These are phyloP conservation scores for Metaphire vulgaris DNA, from an alignment of 1,140 invertebrate species.

Conservation along the genomic window DNA sequence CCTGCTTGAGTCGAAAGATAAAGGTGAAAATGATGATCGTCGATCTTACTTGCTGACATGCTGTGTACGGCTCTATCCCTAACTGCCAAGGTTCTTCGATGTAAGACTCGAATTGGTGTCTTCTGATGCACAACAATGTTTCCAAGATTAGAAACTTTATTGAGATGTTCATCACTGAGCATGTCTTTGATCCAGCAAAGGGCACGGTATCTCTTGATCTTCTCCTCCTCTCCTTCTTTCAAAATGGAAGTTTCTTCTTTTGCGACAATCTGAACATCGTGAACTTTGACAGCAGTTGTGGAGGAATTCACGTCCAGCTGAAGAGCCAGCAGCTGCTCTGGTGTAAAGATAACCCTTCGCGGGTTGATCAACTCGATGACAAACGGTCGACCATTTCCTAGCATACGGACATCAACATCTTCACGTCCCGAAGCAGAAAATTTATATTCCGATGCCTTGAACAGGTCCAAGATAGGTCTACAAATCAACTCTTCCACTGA, in stretches of 20 bases:
- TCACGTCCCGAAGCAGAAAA: conserved; percentile 85
- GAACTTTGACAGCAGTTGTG: conserved; percentile 1
- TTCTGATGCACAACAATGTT: conserved; percentile 24
- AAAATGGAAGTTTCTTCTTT: conserved; percentile 29
- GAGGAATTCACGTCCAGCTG: conserved; percentile 22
- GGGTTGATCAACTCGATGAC: conserved; percentile 30
- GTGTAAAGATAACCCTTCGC: conserved; percentile 12
- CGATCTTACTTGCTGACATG: conserved; percentile 16
- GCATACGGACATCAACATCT: conserved; percentile 78
- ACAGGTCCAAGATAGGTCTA: conserved; percentile 54
- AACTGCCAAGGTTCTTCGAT: conserved; percentile 15
- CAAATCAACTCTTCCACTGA: conserved; percentile 88
- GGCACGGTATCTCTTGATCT: conserved; percentile 29
- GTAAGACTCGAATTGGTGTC: conserved; percentile 25
- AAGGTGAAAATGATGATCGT: conserved; percentile 46
- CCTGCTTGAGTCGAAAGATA: conserved; percentile 79
- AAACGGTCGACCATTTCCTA: conserved; percentile 63
- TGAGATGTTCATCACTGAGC: conserved; percentile 13
- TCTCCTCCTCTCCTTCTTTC: conserved; percentile 32
- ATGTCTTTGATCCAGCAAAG: conserved; percentile 21
- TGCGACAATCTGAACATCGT: conserved; percentile 22
- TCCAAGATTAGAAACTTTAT: neutral
- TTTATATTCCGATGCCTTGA: conserved; percentile 57
- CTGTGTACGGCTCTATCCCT: conserved; percentile 17
- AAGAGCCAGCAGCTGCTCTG: conserved; percentile 5